Evolutionary conservation across 2,888 invertebrate species (phyloP).

Genomic region (Rhopalosiphum nymphaeae): DNA sequence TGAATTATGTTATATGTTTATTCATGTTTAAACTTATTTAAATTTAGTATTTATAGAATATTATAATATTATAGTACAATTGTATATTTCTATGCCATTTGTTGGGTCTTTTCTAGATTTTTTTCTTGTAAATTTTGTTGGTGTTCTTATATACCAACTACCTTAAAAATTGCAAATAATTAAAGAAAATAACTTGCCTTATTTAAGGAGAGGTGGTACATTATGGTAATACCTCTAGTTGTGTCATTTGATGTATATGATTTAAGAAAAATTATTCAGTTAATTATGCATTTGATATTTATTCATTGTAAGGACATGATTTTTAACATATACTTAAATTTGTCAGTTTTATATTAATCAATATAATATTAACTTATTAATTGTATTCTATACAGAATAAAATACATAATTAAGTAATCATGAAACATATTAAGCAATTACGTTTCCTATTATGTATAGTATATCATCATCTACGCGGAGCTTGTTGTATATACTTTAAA

Average conservation of each 20-base stretch:
- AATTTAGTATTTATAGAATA: background rate
- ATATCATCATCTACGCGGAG: constrained; percentile 28
- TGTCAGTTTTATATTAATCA: constrained; percentile 1
- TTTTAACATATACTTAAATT: background rate
- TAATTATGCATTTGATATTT: background rate
- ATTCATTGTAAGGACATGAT: background rate
- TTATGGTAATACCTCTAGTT: background rate
- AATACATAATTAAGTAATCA: constrained; percentile 23
- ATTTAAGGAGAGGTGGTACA: background rate
- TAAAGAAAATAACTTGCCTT: background rate
- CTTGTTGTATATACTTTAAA: constrained; percentile 77
- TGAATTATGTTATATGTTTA: background rate
- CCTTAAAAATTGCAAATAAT: background rate
- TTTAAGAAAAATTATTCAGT: background rate
- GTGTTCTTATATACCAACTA: background rate
- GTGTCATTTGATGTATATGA: background rate
- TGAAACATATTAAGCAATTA: background rate
- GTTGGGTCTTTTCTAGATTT: background rate
- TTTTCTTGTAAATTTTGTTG: background rate
- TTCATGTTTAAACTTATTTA: background rate
- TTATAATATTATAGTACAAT: background rate
- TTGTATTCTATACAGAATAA: constrained; percentile 16
- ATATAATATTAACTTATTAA: background rate
- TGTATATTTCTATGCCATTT: background rate
- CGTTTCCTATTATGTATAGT: background rate